A percentile compares a stretch with the other conserved stretches of the same genome.
Conservation (phyloP, 2,888 invertebrate genomes). For the Eupithecia insigniata region DNA sequence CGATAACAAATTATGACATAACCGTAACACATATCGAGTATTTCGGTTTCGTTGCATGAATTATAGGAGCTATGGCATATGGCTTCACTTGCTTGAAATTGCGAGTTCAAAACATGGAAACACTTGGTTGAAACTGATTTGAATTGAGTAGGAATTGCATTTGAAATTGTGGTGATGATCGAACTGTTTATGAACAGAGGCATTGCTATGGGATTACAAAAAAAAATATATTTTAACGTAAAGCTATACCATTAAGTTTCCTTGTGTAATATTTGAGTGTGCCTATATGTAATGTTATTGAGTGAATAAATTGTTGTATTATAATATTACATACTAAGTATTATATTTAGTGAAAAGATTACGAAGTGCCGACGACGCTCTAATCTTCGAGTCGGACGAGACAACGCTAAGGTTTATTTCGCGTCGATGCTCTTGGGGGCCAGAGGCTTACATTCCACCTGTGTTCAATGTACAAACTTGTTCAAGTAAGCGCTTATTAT, state of each 20-base stretch:
- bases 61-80: not conserved
- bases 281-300: no score
- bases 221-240: no score
- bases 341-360: not conserved
- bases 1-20: conserved; percentile 31
- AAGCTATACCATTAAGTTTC: no score
- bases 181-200: not conserved
- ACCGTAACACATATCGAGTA: conserved; percentile 25
- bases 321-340: no score
- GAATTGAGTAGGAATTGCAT: no score
- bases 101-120: not conserved
- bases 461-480: not conserved
- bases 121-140: no score
- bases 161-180: not conserved
- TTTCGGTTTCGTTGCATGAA: conserved; percentile 23
- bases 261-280: no score
- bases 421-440: not conserved
- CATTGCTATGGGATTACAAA: no score
- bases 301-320: no score
- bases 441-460: not conserved
- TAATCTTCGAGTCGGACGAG: not conserved
- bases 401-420: not conserved
- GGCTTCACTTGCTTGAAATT: not conserved
- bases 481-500: not conserved
- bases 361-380: not conserved